Percentiles rank a stretch among this genome's conserved stretches.
These are phyloP conservation scores for Mus spicilegus DNA, from an alignment of 2,113 vertebrate species.

Conservation along the genomic window DNA sequence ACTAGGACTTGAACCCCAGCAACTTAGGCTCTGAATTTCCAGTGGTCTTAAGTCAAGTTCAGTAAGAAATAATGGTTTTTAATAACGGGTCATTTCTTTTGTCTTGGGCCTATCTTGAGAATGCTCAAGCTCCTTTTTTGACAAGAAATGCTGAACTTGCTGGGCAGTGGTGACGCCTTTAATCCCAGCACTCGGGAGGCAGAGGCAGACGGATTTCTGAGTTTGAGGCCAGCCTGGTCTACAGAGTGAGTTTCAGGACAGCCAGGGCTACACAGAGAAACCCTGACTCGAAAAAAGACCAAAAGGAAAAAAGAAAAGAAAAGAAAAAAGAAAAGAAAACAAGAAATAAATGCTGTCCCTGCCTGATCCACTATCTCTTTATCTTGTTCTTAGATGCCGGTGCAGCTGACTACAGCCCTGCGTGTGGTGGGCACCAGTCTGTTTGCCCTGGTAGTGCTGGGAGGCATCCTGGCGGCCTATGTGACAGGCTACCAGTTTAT, in stretches of 20 bases:
- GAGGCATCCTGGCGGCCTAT: slow-evolving; percentile 96
- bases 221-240: too few species aligned
- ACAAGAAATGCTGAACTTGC: neutral
- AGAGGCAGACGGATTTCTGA: too few species aligned
- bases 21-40: neutral
- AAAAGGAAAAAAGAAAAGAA: too few species aligned
- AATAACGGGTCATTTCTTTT: neutral
- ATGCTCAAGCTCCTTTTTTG: neutral
- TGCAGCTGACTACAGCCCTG: slow-evolving; percentile 92
- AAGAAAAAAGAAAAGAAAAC: too few species aligned
- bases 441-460: slow-evolving; percentile 95
- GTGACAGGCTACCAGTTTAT: slow-evolving; percentile 99
- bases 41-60: neutral
- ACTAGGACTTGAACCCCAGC: neutral
- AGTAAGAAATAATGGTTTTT: neutral
- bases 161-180: too few species aligned
- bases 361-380: slow-evolving; percentile 6
- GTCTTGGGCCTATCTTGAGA: neutral
- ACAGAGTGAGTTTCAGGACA: too few species aligned
- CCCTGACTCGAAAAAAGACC: too few species aligned
- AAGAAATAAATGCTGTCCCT: neutral
- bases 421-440: slow-evolving; percentile 95
- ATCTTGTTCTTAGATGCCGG: slow-evolving; percentile 91
- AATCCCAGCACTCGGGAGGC: too few species aligned
- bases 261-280: too few species aligned